Percentiles rank a stretch among this genome's conserved stretches.
Conservation (phyloP, 92 coral and sea anemone genomes). For the Palythoa caribaeorum region DNA sequence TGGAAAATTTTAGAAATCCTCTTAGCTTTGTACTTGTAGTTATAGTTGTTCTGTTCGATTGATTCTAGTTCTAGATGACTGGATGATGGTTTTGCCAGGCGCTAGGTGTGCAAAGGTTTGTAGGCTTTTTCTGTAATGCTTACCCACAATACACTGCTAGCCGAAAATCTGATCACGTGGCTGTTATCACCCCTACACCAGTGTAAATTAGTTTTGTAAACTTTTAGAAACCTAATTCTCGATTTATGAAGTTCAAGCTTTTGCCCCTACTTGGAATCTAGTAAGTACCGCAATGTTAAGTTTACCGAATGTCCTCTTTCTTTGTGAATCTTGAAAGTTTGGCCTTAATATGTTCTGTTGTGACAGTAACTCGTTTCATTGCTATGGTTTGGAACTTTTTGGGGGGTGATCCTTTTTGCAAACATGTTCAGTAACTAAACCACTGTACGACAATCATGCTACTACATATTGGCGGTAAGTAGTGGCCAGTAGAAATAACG, state of each 20-base stretch:
- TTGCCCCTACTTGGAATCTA: background rate
- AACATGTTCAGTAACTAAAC: constrained; percentile 17
- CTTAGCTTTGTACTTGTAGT: too few relatives aligned
- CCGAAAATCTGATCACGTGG: too few relatives aligned
- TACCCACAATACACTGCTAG: too few relatives aligned
- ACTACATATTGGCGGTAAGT: constrained; percentile 33
- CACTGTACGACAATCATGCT: constrained; percentile 9
- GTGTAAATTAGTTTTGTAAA: constrained; percentile 1
- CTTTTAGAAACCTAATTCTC: background rate
- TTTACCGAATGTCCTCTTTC: constrained; percentile 6
- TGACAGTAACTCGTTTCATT: constrained; percentile 46
- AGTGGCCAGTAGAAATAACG: constrained; percentile 36
- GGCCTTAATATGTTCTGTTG: constrained; percentile 38
- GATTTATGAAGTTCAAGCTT: background rate
- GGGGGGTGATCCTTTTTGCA: constrained; percentile 33
- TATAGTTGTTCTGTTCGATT: too few relatives aligned
- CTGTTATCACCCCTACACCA: background rate
- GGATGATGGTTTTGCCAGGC: too few relatives aligned
- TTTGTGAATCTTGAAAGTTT: constrained; percentile 8
- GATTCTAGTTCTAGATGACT: too few relatives aligned
- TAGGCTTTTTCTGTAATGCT: too few relatives aligned
- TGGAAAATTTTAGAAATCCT: too few relatives aligned
- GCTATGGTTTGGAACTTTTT: constrained; percentile 45
- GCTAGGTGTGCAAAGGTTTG: too few relatives aligned
- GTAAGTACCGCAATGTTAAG: background rate